Evolutionary conservation across 2,113 vertebrate genomes (phyloP).

Genomic region (Pangasianodon gigas): DNA sequence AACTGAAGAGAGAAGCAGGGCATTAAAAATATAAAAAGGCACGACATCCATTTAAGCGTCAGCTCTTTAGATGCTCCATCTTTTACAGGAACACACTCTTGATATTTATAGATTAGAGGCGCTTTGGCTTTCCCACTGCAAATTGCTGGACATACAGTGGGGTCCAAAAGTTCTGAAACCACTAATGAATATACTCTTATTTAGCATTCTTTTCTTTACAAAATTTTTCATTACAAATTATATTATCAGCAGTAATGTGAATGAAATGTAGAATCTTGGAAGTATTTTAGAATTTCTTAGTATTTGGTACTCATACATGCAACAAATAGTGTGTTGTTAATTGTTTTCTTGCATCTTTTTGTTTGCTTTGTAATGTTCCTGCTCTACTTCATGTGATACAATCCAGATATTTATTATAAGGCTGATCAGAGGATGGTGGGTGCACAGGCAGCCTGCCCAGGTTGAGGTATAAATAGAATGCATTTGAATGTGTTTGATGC

Average conservation of each 20-base stretch:
- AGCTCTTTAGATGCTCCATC: not conserved
- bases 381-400: constrained; percentile 22
- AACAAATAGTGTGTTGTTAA: not conserved
- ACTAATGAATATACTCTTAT: not conserved
- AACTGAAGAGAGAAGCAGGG: not conserved
- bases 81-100: not conserved
- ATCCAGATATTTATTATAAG: not conserved
- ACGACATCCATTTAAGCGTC: not conserved
- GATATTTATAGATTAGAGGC: constrained; percentile 30
- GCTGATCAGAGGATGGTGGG: constrained; percentile 10
- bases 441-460: constrained; percentile 1
- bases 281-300: not conserved
- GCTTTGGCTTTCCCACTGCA: not conserved
- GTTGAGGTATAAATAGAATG: constrained; percentile 48
- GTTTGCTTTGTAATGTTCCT: not conserved
- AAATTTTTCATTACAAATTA: not conserved
- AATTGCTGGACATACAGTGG: not conserved
- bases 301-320: not conserved
- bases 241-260: not conserved
- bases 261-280: not conserved
- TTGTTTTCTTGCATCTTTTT: not conserved
- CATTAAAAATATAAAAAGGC: not conserved
- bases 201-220: not conserved
- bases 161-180: not conserved
- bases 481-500: constrained; percentile 50